phyloP scores from a whole-genome alignment of 2,797 vertebrate species.

The Crocodylus rhombifer region DNA sequence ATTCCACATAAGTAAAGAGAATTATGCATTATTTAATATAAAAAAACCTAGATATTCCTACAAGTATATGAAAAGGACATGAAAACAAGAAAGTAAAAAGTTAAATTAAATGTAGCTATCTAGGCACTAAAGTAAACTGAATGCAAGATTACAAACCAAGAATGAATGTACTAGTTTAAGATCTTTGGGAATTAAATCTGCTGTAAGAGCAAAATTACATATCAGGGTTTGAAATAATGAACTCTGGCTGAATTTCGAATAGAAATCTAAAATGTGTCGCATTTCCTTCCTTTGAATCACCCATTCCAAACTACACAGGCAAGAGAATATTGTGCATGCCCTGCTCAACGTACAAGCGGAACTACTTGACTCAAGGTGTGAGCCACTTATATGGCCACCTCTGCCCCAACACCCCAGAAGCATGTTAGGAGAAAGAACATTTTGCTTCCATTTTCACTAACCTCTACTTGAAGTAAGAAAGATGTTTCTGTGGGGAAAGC shows the following conservation, averaged over 20 bases:
- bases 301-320: conserved; percentile 36
- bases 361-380: background rate
- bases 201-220: conserved; percentile 53
- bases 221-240: conserved; percentile 68
- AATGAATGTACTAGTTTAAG: conserved; percentile 46
- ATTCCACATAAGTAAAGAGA: conserved; percentile 69
- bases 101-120: conserved; percentile 75
- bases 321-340: background rate
- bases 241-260: conserved; percentile 62
- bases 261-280: conserved; percentile 39
- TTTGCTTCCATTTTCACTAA: background rate
- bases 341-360: background rate
- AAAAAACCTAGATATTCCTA: conserved; percentile 62
- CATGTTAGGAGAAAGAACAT: background rate
- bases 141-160: conserved; percentile 21
- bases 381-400: background rate
- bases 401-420: background rate
- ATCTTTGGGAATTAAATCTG: conserved; percentile 59
- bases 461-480: conserved; percentile 22
- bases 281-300: conserved; percentile 5
- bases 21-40: conserved; percentile 65
- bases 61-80: conserved; percentile 71
- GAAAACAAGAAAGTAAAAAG: conserved; percentile 75
- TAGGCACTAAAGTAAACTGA: conserved; percentile 46
- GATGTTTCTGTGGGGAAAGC: too few species aligned